These are phyloP conservation scores for Arion vulgaris DNA, from an alignment of 1,140 invertebrate genomes.

Conservation along the genomic window DNA sequence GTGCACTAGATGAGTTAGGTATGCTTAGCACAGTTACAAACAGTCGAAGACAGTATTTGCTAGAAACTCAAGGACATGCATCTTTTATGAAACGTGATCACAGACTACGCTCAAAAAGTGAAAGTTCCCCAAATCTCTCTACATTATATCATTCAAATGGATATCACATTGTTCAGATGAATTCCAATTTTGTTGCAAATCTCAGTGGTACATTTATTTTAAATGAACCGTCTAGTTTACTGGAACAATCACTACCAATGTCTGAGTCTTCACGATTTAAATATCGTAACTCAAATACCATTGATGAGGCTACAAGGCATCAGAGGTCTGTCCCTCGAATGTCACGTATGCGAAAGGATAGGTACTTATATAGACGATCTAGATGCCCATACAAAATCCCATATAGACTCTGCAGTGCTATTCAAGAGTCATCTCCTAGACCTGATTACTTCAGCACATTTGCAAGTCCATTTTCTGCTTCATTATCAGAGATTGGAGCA, in stretches of 20 bases:
- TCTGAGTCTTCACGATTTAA: not conserved
- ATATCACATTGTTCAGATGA: not conserved
- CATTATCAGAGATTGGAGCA: not conserved
- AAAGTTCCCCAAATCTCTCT: conserved; percentile 33
- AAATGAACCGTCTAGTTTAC: not conserved
- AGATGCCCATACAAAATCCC: conserved; percentile 30
- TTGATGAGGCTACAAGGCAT: conserved; percentile 11
- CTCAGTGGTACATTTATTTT: not conserved
- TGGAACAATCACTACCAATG: not conserved
- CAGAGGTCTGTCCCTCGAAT: conserved; percentile 17
- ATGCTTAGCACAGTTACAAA: conserved; percentile 66
- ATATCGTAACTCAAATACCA: not conserved
- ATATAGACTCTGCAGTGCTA: conserved; percentile 12
- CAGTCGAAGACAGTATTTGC: conserved; percentile 58
- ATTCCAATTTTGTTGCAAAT: conserved; percentile 11
- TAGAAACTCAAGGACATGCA: conserved; percentile 1
- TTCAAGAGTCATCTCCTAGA: conserved; percentile 28
- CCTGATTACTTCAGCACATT: not conserved
- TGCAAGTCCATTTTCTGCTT: not conserved
- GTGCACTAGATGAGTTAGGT: conserved; percentile 63
- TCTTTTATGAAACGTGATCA: not conserved
- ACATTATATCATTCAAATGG: conserved; percentile 9
- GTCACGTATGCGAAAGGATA: conserved; percentile 17
- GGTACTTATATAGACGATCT: conserved; percentile 6
- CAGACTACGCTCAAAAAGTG: conserved; percentile 23